Evolutionary conservation across 2,113 vertebrate genomes (phyloP), one percentile per base, ranked within the genome.

Genomic region (Ardeotis arabs): DNA sequence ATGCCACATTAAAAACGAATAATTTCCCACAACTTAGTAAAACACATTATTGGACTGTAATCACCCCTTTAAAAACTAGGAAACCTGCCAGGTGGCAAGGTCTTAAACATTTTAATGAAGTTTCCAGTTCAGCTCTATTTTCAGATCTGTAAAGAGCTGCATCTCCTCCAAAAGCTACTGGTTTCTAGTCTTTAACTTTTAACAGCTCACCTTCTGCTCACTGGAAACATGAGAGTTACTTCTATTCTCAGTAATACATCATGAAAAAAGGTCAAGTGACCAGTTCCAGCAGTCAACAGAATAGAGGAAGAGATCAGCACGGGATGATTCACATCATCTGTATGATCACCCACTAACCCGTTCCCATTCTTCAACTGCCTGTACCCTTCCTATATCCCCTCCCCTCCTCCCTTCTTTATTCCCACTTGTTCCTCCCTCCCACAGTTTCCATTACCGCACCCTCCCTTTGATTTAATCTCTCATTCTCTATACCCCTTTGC

Each of bases 381-480:
- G 56, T 56, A 89, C 29, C 33, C 60, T 39, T 72, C 58, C 33
- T 68, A 56, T 37, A 52, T 72, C 14, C 44, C 13, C 47, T 84
- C 79, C 67, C 24, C 44, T 79, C 35, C 49, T 88, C 50, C 41
- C 12, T 44, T 77, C 86, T 84, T 72, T 81, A 69, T 91, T 86
- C 64, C 93, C 62, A 75, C 44, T 63, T 3, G 0, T 56, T 82
- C 58, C 79, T 84, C 49, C 31, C n/a, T 93, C 74, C 55, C 56
- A 87, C 0, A 0, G 27, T 84, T 95, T 94, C 77, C 44, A 68
- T 50, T 49, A 77, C 52, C 47, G 44, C 45, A 5, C 44, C 49
- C 81, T 91, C 60, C 44, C 60, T 76, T 95, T 84, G 77, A 87
- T 87, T 84, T 89, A 81, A 68, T 89, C 66, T 58, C 49, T 82